These are phyloP conservation scores for Pycnonotus jocosus DNA, from an alignment of 2,113 vertebrate species.

Conservation along the genomic window DNA sequence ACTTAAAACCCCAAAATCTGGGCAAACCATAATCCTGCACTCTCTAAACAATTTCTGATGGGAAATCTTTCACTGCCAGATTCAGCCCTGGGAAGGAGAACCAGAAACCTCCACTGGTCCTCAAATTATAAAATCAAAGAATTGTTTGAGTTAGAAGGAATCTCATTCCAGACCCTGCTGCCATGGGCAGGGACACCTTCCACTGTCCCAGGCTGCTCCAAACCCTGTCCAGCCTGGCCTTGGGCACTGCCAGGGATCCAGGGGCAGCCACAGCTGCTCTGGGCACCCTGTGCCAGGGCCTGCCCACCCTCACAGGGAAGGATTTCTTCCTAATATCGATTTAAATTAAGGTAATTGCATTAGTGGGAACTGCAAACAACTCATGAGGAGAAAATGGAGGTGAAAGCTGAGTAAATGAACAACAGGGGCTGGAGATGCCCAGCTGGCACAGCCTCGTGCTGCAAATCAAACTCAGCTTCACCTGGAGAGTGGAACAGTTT, in stretches of 20 bases:
- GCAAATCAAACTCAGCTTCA: background rate
- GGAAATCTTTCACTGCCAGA: background rate
- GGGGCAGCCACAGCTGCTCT: background rate
- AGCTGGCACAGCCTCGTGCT: accelerated
- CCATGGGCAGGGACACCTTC: accelerated
- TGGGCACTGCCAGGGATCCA: background rate
- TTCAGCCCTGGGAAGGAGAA: background rate
- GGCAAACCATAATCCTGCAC: background rate
- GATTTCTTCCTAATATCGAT: background rate
- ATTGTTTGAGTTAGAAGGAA: background rate
- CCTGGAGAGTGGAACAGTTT: background rate
- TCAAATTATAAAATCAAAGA: background rate
- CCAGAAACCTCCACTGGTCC: background rate
- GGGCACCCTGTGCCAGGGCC: background rate
- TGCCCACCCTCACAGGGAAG: accelerated
- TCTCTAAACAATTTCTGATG: background rate
- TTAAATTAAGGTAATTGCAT: background rate
- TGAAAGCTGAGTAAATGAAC: background rate
- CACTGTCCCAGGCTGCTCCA: accelerated
- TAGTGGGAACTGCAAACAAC: background rate
- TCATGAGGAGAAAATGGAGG: background rate
- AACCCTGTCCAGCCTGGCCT: accelerated
- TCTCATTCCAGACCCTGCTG: accelerated
- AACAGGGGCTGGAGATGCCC: background rate
- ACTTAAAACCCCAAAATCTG: background rate